Evolutionary conservation across 2,113 vertebrate genomes (phyloP).

Genomic region (Myiozetetes cayanensis): DNA sequence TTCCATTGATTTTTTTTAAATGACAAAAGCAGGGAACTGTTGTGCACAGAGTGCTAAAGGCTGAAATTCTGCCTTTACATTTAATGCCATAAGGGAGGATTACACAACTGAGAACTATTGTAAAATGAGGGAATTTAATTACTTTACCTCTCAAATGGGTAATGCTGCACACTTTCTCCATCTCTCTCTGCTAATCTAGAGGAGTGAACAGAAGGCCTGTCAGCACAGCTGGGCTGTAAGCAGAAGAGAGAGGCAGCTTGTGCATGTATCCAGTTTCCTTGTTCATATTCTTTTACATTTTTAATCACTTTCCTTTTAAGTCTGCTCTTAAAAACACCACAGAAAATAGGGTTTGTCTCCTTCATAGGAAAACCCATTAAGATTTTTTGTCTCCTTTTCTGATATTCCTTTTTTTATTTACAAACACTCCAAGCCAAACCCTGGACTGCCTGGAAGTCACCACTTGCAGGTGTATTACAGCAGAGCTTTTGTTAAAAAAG

Average conservation of each 20-base stretch:
- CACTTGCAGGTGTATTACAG: background rate
- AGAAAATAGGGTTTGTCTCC: background rate
- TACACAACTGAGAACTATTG: background rate
- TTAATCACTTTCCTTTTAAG: constrained; percentile 52
- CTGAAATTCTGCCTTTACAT: background rate
- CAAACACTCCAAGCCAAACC: constrained; percentile 5
- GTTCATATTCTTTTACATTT: constrained; percentile 55
- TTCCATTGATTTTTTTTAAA: background rate
- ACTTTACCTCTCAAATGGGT: background rate
- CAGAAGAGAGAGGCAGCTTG: background rate
- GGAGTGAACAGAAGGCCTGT: background rate
- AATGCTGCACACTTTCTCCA: background rate
- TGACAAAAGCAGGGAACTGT: background rate
- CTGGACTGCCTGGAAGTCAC: background rate
- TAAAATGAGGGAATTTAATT: background rate
- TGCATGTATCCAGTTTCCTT: constrained; percentile 30
- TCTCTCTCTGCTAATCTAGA: background rate
- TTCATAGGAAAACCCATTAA: background rate
- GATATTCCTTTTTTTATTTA: background rate
- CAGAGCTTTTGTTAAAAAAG: background rate
- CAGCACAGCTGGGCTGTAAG: constrained; percentile 24
- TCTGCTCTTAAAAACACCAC: constrained; percentile 18
- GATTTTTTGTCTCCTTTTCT: background rate
- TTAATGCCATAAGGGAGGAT: background rate
- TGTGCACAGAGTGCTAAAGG: background rate